A percentile compares a stretch with the other conserved stretches of the same genome.
These are phyloP conservation scores for Adela reaumurella DNA, from an alignment of 2,888 invertebrate genomes.

Conservation along the genomic window DNA sequence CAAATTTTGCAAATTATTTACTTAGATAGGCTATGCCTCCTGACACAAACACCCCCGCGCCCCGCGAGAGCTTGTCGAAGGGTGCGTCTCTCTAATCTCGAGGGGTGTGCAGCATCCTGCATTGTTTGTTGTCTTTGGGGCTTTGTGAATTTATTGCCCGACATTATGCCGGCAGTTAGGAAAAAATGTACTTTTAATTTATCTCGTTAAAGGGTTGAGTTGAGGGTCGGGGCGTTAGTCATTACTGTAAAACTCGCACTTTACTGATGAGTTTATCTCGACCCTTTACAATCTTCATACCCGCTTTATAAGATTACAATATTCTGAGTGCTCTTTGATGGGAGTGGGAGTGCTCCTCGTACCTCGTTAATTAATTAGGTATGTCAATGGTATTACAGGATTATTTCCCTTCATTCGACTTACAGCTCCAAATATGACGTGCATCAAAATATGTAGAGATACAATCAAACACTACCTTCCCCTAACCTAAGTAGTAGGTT, in stretches of 20 bases:
- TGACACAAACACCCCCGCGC: slow-evolving; percentile 50
- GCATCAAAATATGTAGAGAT: too few species aligned
- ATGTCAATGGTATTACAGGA: too few species aligned
- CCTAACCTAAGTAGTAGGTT: too few species aligned
- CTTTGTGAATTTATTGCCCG: slow-evolving; percentile 49
- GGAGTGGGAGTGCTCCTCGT: too few species aligned
- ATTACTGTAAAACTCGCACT: slow-evolving; percentile 56
- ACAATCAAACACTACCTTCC: too few species aligned
- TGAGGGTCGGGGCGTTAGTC: slow-evolving; percentile 42
- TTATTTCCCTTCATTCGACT: too few species aligned
- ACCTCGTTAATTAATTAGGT: too few species aligned
- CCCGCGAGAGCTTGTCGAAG: neutral
- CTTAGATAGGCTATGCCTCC: slow-evolving; percentile 55
- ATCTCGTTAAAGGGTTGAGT: slow-evolving; percentile 58
- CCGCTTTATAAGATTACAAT: neutral
- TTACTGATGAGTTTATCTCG: slow-evolving; percentile 51
- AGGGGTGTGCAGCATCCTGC: slow-evolving; percentile 8
- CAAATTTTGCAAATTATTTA: slow-evolving; percentile 37
- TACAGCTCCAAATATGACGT: too few species aligned
- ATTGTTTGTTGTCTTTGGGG: slow-evolving; percentile 53
- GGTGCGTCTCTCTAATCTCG: neutral
- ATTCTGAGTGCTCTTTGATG: too few species aligned
- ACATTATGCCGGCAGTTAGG: slow-evolving; percentile 48
- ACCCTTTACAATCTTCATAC: slow-evolving; percentile 24
- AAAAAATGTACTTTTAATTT: slow-evolving; percentile 58